A percentile compares a stretch with the other conserved stretches of the same genome.
Conservation (phyloP, 2,888 invertebrate species). For the Drosophila dives region DNA sequence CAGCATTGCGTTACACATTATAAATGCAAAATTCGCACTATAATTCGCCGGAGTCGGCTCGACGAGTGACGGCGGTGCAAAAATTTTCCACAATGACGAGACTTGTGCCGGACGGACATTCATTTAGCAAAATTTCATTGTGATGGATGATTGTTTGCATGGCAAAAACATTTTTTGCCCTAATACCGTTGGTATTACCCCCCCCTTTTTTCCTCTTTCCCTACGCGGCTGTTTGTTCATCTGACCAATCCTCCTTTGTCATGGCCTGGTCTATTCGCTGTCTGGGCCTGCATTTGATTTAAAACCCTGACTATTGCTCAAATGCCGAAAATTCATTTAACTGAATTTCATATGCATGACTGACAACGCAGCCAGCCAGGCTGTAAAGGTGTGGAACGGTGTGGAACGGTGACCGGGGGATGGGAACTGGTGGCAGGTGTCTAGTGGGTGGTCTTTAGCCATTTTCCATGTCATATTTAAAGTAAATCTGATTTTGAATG, state of each 20-base stretch:
- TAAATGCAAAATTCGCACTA: conserved; percentile 79
- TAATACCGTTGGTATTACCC: conserved; percentile 29
- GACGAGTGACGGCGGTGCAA: conserved; percentile 33
- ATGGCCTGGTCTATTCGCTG: conserved; percentile 2
- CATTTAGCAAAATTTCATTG: conserved; percentile 54
- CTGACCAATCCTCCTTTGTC: neutral
- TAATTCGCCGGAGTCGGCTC: conserved; percentile 56
- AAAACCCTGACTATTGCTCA: conserved; percentile 41
- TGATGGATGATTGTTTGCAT: conserved; percentile 79
- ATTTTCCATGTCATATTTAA: conserved; percentile 26
- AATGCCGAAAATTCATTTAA: conserved; percentile 67
- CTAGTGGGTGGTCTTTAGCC: neutral
- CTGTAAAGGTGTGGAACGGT: no score
- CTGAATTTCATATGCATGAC: conserved; percentile 60
- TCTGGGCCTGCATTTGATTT: conserved; percentile 31
- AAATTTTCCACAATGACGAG: conserved; percentile 59
- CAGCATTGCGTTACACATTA: conserved; percentile 58
- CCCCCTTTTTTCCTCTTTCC: neutral
- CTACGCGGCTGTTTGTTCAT: neutral
- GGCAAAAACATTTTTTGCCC: conserved; percentile 62
- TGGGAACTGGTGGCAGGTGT: no score
- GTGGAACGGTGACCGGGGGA: no score
- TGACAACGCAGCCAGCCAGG: conserved; percentile 4
- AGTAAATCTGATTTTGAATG: conserved; percentile 22
- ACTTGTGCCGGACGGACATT: conserved; percentile 19